Conservation (phyloP, 2,888 invertebrate genomes). For the Trilocha varians region DNA sequence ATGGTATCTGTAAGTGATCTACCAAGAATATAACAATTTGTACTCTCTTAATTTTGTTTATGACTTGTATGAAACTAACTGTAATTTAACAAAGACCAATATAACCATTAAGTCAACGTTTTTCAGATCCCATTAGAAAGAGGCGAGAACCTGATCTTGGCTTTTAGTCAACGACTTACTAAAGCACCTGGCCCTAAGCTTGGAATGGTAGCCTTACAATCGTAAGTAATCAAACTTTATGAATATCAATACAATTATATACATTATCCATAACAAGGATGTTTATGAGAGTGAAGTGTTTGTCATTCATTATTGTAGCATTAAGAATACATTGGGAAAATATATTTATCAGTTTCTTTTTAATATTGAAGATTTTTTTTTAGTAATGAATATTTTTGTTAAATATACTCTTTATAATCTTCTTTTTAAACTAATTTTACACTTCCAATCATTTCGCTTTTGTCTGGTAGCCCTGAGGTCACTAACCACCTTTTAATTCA, state of each 20-base stretch:
- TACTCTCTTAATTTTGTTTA: too few relatives aligned
- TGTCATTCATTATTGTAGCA: too few relatives aligned
- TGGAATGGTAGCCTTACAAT: constrained; percentile 86
- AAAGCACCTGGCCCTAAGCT: constrained; percentile 88
- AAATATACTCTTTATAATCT: too few relatives aligned
- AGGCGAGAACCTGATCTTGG: constrained; percentile 89
- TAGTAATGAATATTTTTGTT: too few relatives aligned
- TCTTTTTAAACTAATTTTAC: neutral
- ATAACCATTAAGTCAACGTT: neutral
- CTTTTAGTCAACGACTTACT: constrained; percentile 93
- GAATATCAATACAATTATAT: neutral
- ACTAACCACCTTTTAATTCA: too few relatives aligned
- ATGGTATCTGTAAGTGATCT: constrained; percentile 83
- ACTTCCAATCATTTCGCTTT: too few relatives aligned
- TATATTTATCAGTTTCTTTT: too few relatives aligned
- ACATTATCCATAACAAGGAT: neutral
- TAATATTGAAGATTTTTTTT: too few relatives aligned
- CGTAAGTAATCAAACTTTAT: constrained; percentile 74
- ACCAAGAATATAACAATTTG: neutral
- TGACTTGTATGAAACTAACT: neutral
- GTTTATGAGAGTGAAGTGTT: too few relatives aligned
- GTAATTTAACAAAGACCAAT: neutral
- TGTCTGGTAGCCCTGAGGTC: too few relatives aligned
- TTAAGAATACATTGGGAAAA: too few relatives aligned
- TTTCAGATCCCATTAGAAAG: constrained; percentile 86